Conservation (phyloP, 2,797 vertebrate species). For the Peromyscus aztecus region DNA sequence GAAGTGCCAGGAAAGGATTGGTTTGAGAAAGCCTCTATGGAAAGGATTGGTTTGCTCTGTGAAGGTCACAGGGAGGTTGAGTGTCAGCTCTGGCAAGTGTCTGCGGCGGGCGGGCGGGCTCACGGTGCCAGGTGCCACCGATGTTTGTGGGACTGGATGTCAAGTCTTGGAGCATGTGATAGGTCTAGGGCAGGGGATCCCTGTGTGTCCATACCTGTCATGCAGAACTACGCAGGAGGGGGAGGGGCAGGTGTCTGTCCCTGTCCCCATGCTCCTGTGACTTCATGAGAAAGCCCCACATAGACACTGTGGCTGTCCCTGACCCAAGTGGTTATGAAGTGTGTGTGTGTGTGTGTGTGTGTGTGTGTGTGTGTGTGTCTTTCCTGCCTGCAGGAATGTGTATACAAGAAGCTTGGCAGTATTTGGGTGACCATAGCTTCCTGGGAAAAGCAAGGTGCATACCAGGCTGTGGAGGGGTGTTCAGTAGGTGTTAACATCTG, state of each 20-base stretch:
- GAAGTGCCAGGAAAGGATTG: slow-evolving; percentile 67
- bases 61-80: slow-evolving; percentile 78
- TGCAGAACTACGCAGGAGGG: background rate
- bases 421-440: background rate
- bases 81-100: background rate
- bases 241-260: background rate
- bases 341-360: background rate
- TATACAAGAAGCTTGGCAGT: background rate
- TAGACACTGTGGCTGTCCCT: background rate
- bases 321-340: background rate
- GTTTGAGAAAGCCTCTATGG: slow-evolving; percentile 64
- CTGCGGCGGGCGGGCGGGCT: background rate
- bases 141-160: background rate
- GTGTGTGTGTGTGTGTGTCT: background rate
- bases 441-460: background rate
- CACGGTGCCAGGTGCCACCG: slow-evolving; percentile 64
- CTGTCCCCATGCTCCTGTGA: background rate
- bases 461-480: background rate
- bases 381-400: background rate
- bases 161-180: background rate
- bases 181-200: background rate
- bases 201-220: background rate
- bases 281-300: background rate
- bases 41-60: slow-evolving; percentile 70
- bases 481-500: background rate